Evolutionary conservation across 92 coral and sea anemone species (phyloP), one percentile per base, ranked within the genome.

Genomic region (Phenganax marumi): DNA sequence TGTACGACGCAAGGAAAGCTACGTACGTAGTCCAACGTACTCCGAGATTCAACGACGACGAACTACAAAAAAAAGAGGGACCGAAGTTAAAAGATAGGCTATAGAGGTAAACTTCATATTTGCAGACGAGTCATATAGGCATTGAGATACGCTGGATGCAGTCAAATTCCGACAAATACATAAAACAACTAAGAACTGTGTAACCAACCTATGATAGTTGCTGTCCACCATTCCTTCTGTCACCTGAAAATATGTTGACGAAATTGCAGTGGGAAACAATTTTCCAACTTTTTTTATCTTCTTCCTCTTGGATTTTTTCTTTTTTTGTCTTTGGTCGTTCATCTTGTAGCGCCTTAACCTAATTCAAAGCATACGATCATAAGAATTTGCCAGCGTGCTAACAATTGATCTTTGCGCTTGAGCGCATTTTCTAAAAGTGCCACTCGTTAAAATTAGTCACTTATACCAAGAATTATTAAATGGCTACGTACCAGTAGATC

Each of bases 321-420:
- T 66, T 66, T 25, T 25, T 12, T 33, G 5, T 49, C 14, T 25
- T 33, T 24, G 49, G 25, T 10, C 49, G 68, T 62, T 62, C 68
- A 62, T 62, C 68, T 62, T 62, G 65, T 58, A 14, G 22, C 33
- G 68, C 25, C 33, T 18, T 25, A 49, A 66, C 25, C 72, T 66
- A 66, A 66, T 25, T 66, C 72, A 58, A 7, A 58, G 16, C 21
- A 14, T 58, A 18, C 22, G 21, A 58, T 58, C 3, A 16, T 8
- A 58, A 7, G 21, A 56, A 12, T 9, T 8, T n/a, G n/a, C n/a
- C n/a, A n/a, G n/a, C n/a, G n/a, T n/a, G n/a, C n/a, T 33, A 33
- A 33, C 5, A 33, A 33, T 33, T 33, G 43, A 33, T n/a, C n/a
- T n/a, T n/a, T n/a, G n/a, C n/a, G n/a, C n/a, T n/a, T n/a, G n/a